Evolutionary conservation across 2,797 vertebrate species (phyloP).

Genomic region (Margarornis squamiger): DNA sequence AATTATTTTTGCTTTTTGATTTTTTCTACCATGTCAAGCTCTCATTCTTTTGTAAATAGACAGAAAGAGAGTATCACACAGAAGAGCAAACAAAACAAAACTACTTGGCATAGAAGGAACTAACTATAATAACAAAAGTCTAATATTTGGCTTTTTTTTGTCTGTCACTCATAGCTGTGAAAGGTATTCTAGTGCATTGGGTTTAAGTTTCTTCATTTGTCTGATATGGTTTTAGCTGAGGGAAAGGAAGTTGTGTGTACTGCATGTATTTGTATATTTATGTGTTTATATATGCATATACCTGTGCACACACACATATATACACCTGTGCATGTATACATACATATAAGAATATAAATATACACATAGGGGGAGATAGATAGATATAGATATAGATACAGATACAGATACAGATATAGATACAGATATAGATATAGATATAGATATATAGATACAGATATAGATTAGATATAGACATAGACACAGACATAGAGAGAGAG

Average conservation of each 20-base stretch:
- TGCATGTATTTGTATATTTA: background rate
- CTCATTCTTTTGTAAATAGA: background rate
- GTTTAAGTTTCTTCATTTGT: background rate
- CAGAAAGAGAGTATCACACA: background rate
- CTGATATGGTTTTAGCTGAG: background rate
- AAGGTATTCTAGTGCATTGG: background rate
- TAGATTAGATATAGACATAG: too few species aligned
- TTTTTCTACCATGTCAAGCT: background rate
- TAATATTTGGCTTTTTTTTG: background rate
- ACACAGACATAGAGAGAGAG: too few species aligned
- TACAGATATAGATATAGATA: too few species aligned
- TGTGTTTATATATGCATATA: background rate
- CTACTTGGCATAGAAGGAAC: background rate
- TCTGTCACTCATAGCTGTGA: background rate
- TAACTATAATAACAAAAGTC: background rate
- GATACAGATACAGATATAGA: too few species aligned
- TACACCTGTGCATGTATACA: too few species aligned
- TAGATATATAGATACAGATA: too few species aligned
- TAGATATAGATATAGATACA: too few species aligned
- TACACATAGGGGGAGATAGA: too few species aligned
- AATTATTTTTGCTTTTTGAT: background rate
- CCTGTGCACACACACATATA: background rate
- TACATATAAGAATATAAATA: too few species aligned
- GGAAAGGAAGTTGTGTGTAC: fast-evolving
- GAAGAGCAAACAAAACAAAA: background rate